These are phyloP conservation scores for Spea bombifrons DNA, from an alignment of 2,113 vertebrate species.

Conservation along the genomic window DNA sequence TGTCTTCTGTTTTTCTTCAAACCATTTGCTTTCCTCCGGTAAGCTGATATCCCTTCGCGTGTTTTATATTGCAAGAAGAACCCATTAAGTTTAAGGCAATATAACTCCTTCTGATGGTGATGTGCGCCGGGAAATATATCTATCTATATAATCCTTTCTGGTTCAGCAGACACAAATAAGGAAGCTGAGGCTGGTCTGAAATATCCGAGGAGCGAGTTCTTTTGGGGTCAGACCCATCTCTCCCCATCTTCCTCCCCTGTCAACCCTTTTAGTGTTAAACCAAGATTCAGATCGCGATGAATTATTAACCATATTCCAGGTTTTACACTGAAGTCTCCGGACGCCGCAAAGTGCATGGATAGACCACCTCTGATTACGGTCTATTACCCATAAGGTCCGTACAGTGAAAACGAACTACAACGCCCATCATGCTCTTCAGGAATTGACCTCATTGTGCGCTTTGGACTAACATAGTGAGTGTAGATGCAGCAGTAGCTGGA, in stretches of 20 bases:
- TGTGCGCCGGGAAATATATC: neutral
- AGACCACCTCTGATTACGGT: neutral
- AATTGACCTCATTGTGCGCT: too few relatives aligned
- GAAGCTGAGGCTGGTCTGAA: neutral
- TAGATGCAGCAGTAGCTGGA: too few relatives aligned
- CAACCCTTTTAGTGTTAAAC: slow-evolving; percentile 14
- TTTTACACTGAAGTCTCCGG: slow-evolving; percentile 1
- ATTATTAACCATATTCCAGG: slow-evolving; percentile 23
- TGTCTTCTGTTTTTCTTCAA: neutral
- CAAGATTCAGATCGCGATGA: neutral
- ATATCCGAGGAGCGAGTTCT: neutral
- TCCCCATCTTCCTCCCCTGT: neutral
- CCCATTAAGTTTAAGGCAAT: slow-evolving; percentile 11
- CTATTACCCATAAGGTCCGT: neutral
- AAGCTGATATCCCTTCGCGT: slow-evolving; percentile 11
- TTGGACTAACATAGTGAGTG: too few relatives aligned
- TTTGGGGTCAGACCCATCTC: neutral
- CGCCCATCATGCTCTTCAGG: neutral
- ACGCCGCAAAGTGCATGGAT: neutral
- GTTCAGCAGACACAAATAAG: slow-evolving; percentile 12
- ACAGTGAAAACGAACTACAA: neutral
- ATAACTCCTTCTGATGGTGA: slow-evolving; percentile 20
- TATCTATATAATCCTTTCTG: slow-evolving; percentile 12
- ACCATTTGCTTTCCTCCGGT: slow-evolving; percentile 5
- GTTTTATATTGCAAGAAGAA: slow-evolving; percentile 10